Percentiles rank a stretch among this genome's conserved stretches.
Conservation (phyloP, 1,140 invertebrate genomes). For the Apocrypta bakeri region DNA sequence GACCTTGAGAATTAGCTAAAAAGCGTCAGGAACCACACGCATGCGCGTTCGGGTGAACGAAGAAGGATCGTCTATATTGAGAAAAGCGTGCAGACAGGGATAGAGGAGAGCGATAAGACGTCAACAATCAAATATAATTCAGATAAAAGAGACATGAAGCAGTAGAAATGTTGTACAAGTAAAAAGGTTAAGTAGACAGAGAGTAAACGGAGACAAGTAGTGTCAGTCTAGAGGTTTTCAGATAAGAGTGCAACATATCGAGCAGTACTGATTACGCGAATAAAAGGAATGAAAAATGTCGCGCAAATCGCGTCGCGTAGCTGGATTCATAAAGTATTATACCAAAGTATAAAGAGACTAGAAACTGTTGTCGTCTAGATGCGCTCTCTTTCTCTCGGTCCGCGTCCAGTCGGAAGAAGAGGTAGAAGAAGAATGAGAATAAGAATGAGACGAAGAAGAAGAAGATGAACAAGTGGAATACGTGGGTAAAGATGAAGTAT, state of each 20-base stretch:
- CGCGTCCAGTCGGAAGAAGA: not conserved
- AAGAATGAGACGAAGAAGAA: conserved; percentile 34
- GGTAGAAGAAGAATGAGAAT: conserved; percentile 8
- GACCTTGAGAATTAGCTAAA: conserved; percentile 43
- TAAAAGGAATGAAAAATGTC: not conserved
- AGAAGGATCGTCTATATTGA: conserved; percentile 48
- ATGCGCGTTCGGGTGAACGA: conserved; percentile 47
- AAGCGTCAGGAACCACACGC: conserved; percentile 46
- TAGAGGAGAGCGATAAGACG: conserved; percentile 40
- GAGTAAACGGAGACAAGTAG: conserved; percentile 27
- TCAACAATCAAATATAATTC: conserved; percentile 35
- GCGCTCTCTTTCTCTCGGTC: not conserved
- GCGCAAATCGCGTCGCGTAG: conserved; percentile 1
- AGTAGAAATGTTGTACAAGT: conserved; percentile 6
- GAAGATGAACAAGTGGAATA: conserved; percentile 5
- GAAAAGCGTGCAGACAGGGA: conserved; percentile 49
- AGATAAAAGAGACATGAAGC: conserved; percentile 41
- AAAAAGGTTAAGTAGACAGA: conserved; percentile 13
- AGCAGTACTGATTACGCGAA: conserved; percentile 32
- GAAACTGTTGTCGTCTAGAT: not conserved
- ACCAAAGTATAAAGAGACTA: not conserved
- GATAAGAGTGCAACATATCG: conserved; percentile 43
- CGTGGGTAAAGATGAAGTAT: not conserved
- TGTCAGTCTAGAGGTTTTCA: conserved; percentile 41
- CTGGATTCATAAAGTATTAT: not conserved